Evolutionary conservation across 2,888 invertebrate species (phyloP), one percentile per base, ranked within the genome.

Genomic region (Copidosoma aretas): DNA sequence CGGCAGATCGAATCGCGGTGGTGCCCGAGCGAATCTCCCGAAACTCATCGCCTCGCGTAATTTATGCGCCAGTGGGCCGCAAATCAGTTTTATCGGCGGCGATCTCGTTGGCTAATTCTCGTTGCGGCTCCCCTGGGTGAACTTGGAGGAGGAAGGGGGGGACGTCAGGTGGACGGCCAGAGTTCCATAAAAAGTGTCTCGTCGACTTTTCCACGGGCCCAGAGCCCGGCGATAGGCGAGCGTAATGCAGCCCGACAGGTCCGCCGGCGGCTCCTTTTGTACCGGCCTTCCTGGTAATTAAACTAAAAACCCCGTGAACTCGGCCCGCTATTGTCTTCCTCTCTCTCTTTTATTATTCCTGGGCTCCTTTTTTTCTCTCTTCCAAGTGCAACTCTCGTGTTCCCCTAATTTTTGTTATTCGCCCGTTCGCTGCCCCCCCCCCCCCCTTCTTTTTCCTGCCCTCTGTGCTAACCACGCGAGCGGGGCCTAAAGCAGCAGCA

Each of bases 241-340:
- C 74, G 3, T 79, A 79, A 80, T 78, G 74, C 73, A 75, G 73
- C 70, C 73, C 77, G 80, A 80, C 80, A 80, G 76, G 75, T 75
- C 75, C 72, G 76, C 74, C 61, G 65, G 74, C 74, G 78, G 78
- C 77, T 73, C 76, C 79, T 80, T 79, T 32, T 32, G 2, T 79
- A 76, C 76, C 72, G 77, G 73, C 77, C 76, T 77, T 82, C 81
- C 76, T 67, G 75, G 76, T 79, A 81, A 82, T 82, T 82, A 82
- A 78, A 79, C 78, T 76, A 76, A 78, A 78, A 53, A 76, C 75
- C 74, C 66, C 49, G 67, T 73, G 67, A 75, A 71, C 72, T 51
- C 67, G 70, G 32, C 32, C 32, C 32, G n/a, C 75, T 73, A 60
- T 72, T 71, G 67, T 72, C 73, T 71, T 70, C 70, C 46, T 61